Evolutionary conservation across 2,113 vertebrate genomes (phyloP), one percentile per base, ranked within the genome.

Genomic region (Varanus komodoensis): DNA sequence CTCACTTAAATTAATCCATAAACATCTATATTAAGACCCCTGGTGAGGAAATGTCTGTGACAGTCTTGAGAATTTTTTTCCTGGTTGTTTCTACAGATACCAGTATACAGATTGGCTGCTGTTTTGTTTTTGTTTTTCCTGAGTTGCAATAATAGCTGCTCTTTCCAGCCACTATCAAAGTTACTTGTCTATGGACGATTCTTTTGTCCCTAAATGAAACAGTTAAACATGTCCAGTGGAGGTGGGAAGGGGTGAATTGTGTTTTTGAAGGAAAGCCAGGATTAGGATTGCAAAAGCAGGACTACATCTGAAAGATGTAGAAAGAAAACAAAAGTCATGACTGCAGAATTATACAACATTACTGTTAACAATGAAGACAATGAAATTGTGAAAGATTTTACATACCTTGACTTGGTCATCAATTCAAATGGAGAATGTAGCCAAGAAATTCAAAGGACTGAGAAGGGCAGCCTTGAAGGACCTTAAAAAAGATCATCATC

Each of bases 1-100:
- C 27, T 88, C 27, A 61, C 77, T 83, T 75, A 88, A 80, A 38
- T 77, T 79, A 61, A 69, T 91, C 25, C 88, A 57, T 78, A 93
- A 84, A 32, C 74, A 87, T 64, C 80, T 54, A 87, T 85, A 74
- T 12, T 77, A 67, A 92, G 54, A 34, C 21, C 38, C 57, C 29
- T 12, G 54, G 54, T 12, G 11, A 78, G 79, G 86, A 32, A 68
- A 34, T 52, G 54, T 14, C 50, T 67, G 79, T 57, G 68, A 85
- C 57, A 82, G 87, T 74, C 12, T 57, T 90, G 54, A 50, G 19
- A 23, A 44, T 44, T 44, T 44, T 68, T 21, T 84, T n/a, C 52
- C 32, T 81, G 84, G 69, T 71, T 86, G 2, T 32, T 69, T 81
- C 48, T 19, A 68, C 3, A 21, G 19, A n/a, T n/a, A 32, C 50